Evolutionary conservation across 2,113 vertebrate species (phyloP).

Genomic region (Neogobius melanostomus): DNA sequence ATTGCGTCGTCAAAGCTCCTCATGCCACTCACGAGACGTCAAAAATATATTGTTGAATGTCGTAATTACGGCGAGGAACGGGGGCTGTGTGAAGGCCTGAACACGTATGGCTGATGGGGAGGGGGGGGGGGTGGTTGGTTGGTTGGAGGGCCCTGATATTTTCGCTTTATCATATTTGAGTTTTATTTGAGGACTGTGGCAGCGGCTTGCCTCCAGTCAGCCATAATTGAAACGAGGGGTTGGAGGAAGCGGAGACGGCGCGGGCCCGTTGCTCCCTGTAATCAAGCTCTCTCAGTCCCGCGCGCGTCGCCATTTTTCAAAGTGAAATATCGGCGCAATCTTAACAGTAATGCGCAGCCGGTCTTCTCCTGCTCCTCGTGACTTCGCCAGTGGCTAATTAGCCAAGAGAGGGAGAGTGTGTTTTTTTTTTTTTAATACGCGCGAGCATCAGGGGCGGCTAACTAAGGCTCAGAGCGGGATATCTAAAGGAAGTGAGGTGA

Average conservation of each 20-base stretch:
- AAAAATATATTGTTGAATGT: slow-evolving; percentile 67
- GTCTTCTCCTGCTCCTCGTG: slow-evolving; percentile 39
- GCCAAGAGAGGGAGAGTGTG: slow-evolving; percentile 39
- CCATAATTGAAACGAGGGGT: slow-evolving; percentile 72
- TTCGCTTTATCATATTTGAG: slow-evolving; percentile 73
- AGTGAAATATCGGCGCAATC: slow-evolving; percentile 71
- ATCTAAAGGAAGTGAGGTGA: slow-evolving; percentile 13
- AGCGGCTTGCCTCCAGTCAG: slow-evolving; percentile 68
- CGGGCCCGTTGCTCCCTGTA: slow-evolving; percentile 53
- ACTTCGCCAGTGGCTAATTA: slow-evolving; percentile 65
- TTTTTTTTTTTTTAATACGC: slow-evolving; percentile 37
- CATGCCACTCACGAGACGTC: slow-evolving; percentile 49
- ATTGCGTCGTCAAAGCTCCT: slow-evolving; percentile 54
- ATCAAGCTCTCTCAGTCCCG: slow-evolving; percentile 64
- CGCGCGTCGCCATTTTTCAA: slow-evolving; percentile 64
- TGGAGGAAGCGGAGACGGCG: slow-evolving; percentile 65
- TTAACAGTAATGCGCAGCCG: slow-evolving; percentile 42
- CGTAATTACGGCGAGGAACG: slow-evolving; percentile 57
- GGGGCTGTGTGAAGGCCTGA: slow-evolving; percentile 37
- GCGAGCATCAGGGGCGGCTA: slow-evolving; percentile 18
- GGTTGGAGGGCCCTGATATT: slow-evolving; percentile 50
- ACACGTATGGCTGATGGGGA: slow-evolving; percentile 44
- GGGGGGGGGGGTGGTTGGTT: slow-evolving; percentile 31
- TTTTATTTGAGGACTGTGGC: slow-evolving; percentile 71
- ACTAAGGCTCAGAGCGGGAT: slow-evolving; percentile 17